These are phyloP conservation scores for Tenebrio molitor DNA, from an alignment of 1,140 invertebrate species.

Conservation along the genomic window DNA sequence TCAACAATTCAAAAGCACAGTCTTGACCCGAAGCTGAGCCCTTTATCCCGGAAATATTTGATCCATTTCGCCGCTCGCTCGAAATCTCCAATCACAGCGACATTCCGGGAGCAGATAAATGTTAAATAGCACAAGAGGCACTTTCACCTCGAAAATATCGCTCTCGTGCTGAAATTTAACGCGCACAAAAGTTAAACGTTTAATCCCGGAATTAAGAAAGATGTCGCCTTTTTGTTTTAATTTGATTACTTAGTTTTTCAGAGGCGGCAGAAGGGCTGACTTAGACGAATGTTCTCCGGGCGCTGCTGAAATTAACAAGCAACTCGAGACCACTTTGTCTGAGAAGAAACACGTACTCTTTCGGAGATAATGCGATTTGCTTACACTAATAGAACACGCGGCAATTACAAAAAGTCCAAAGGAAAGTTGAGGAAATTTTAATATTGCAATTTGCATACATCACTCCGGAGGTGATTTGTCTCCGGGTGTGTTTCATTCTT, in stretches of 20 bases:
- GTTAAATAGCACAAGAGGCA: too few species aligned
- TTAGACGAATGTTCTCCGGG: conserved; percentile 48
- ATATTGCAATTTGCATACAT: conserved; percentile 41
- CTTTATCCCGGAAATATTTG: too few species aligned
- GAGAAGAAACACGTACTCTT: conserved; percentile 49
- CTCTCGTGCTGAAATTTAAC: too few species aligned
- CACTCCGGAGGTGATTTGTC: too few species aligned
- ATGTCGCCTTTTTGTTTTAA: conserved; percentile 23
- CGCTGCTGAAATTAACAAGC: conserved; percentile 48
- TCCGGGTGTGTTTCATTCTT: too few species aligned
- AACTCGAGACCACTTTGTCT: conserved; percentile 50
- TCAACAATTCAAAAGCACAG: too few species aligned
- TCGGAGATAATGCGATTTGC: conserved; percentile 48
- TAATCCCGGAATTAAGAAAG: conserved; percentile 1
- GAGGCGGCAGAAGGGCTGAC: conserved; percentile 32
- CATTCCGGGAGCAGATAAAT: too few species aligned
- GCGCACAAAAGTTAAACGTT: not conserved
- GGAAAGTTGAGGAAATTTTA: conserved; percentile 24
- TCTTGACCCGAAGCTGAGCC: too few species aligned
- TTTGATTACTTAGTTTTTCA: conserved; percentile 37
- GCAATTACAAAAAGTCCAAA: conserved; percentile 33
- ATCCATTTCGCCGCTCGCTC: too few species aligned
- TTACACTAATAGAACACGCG: conserved; percentile 37
- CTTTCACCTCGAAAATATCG: too few species aligned
- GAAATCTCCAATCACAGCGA: too few species aligned